Evolutionary conservation across 2,888 invertebrate genomes (phyloP), one percentile per base, ranked within the genome.

Genomic region (Pantelozetes paolii): DNA sequence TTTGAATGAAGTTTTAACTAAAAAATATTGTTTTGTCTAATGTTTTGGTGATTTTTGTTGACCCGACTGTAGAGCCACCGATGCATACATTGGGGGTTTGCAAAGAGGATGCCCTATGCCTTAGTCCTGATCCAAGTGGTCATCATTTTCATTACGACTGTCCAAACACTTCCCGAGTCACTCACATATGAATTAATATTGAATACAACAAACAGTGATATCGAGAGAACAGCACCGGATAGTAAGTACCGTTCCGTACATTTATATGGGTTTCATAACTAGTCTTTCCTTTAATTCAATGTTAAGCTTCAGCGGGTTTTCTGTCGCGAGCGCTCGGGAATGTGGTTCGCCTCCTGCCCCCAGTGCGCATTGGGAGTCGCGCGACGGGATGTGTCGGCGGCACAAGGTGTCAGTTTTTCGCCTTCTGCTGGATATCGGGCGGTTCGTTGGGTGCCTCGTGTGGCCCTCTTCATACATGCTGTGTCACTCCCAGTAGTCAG

Each of bases 381-480:
- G 71, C 62, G 15, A 67, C 23, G 23, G 76, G 75, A 5, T 78
- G 78, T 64, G 77, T 77, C 20, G 77, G 77, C 8, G 78, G 78
- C 2, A 77, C 77, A 36, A 75, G 75, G 54, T 78, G 78, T 69
- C 78, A 78, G 70, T 78, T 78, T 74, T 77, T 78, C 73, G 75
- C 77, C 30, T 76, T 76, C 67, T 78, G 79, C 71, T 79, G 78
- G 77, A 67, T 79, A 45, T 77, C 78, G 18, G 78, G 78, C 20
- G 79, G 79, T 18, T 76, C 77, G 18, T 72, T 78, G 42, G 79
- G 78, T 0, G 72, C 77, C 18, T 77, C 78, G 15, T 79, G 79
- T 74, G 78, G 79, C 2, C 78, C 78, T 2, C 77, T 79, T 50
- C 77, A 77, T 54, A 77, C 78, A 11, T 79, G 79, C 67, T 79